phyloP scores from a whole-genome alignment of 2,888 invertebrate genomes.

The Smittia aterrima region DNA sequence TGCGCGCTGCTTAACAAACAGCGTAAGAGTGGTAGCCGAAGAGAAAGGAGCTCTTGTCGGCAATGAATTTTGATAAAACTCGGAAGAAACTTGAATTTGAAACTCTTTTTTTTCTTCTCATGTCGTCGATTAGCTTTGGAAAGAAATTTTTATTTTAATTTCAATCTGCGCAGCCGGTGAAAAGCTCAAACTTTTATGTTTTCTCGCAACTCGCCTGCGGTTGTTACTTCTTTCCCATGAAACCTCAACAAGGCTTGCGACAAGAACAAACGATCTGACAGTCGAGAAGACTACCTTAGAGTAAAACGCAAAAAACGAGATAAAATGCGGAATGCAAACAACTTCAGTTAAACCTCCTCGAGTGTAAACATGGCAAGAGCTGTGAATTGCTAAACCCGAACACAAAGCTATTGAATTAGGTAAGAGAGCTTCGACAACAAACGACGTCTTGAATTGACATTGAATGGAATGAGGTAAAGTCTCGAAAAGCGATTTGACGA shows the following conservation, averaged over 20 bases:
- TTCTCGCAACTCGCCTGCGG: too few relatives aligned
- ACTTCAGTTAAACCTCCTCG: neutral
- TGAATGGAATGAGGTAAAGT: conserved; percentile 12
- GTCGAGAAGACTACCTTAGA: too few relatives aligned
- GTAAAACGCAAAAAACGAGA: too few relatives aligned
- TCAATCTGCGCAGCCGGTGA: too few relatives aligned
- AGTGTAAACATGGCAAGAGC: neutral
- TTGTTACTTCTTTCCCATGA: too few relatives aligned
- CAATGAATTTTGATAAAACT: neutral
- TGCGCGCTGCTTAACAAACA: neutral
- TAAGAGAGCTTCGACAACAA: conserved; percentile 9
- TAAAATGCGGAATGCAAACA: conserved; percentile 7
- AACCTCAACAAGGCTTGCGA: too few relatives aligned
- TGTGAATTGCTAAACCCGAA: conserved; percentile 13
- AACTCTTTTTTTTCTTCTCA: neutral
- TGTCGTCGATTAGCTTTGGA: neutral
- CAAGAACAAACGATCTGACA: too few relatives aligned
- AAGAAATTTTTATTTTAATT: neutral
- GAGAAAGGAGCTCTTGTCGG: conserved; percentile 9
- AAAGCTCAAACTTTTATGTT: too few relatives aligned
- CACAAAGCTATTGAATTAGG: conserved; percentile 11
- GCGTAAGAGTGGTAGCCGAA: conserved; percentile 22
- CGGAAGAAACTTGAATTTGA: neutral
- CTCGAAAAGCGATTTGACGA: conserved; percentile 7
- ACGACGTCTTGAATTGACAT: neutral